Conservation (phyloP, 2,113 vertebrate species). For the Lontra canadensis region DNA sequence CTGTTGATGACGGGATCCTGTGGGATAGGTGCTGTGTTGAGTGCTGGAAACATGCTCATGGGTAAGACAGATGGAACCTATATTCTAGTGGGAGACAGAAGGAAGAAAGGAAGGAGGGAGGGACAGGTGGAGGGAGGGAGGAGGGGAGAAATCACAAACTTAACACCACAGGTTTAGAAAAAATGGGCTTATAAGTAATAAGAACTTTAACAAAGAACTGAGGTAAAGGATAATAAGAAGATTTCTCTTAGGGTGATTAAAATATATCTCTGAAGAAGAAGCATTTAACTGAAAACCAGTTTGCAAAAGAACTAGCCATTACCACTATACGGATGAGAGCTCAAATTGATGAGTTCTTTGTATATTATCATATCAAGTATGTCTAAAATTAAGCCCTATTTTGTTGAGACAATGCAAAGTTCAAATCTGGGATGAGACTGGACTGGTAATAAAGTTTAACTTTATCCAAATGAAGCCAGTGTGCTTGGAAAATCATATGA, state of each 20-base stretch:
- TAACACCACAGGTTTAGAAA: neutral
- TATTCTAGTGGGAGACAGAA: neutral
- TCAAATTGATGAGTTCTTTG: neutral
- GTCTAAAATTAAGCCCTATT: neutral
- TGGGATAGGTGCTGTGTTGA: neutral
- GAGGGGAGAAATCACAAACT: neutral
- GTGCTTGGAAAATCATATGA: neutral
- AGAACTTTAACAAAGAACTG: neutral
- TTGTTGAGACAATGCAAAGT: neutral
- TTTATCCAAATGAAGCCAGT: neutral
- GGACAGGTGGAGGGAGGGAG: fast-evolving
- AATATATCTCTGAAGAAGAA: neutral
- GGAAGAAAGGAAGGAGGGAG: neutral
- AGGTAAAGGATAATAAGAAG: neutral
- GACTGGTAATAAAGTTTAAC: neutral
- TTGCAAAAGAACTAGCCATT: neutral
- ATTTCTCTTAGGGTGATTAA: neutral
- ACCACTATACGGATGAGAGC: neutral
- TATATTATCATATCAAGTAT: neutral
- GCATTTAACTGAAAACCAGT: neutral
- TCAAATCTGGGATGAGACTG: neutral
- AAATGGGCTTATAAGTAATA: neutral
- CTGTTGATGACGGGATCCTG: neutral
- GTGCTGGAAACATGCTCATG: neutral
- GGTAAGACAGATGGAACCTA: neutral